A percentile compares a stretch with the other conserved stretches of the same genome.
Conservation (phyloP, 2,113 vertebrate species). For the Antechinus stuartii region DNA sequence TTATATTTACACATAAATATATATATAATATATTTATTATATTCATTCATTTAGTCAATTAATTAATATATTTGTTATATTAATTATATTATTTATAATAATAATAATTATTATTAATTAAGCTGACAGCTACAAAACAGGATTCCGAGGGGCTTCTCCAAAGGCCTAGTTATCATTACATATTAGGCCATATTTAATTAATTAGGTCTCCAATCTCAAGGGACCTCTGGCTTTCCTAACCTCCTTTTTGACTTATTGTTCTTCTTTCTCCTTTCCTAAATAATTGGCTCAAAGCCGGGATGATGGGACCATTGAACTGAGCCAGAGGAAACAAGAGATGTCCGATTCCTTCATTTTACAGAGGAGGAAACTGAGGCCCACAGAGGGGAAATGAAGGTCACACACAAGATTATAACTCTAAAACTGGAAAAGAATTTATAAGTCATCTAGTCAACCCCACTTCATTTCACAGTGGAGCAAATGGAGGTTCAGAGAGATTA, state of each 20-base stretch:
- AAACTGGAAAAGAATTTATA: background rate
- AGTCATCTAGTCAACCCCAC: background rate
- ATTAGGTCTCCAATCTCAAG: slow-evolving; percentile 55
- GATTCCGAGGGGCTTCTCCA: slow-evolving; percentile 58
- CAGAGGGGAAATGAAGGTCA: background rate
- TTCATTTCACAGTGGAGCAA: background rate
- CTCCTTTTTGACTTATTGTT: slow-evolving; percentile 27
- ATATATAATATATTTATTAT: too few species aligned
- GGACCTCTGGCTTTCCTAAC: slow-evolving; percentile 52
- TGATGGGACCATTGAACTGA: background rate
- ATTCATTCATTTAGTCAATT: too few species aligned
- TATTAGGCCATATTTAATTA: slow-evolving; percentile 21
- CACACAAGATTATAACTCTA: background rate
- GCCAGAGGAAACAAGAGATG: background rate
- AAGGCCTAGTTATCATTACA: slow-evolving; percentile 57
- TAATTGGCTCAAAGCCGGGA: slow-evolving; percentile 60
- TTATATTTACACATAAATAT: too few species aligned
- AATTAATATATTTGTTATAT: too few species aligned
- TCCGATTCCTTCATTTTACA: background rate
- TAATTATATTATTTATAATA: too few species aligned
- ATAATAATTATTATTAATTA: slow-evolving; percentile 55
- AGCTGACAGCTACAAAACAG: slow-evolving; percentile 72
- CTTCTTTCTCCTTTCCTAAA: slow-evolving; percentile 45
- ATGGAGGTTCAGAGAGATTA: background rate
- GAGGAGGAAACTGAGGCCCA: background rate